Evolutionary conservation across 1,140 invertebrate species (phyloP).

Genomic region (Trichonephila clavata): DNA sequence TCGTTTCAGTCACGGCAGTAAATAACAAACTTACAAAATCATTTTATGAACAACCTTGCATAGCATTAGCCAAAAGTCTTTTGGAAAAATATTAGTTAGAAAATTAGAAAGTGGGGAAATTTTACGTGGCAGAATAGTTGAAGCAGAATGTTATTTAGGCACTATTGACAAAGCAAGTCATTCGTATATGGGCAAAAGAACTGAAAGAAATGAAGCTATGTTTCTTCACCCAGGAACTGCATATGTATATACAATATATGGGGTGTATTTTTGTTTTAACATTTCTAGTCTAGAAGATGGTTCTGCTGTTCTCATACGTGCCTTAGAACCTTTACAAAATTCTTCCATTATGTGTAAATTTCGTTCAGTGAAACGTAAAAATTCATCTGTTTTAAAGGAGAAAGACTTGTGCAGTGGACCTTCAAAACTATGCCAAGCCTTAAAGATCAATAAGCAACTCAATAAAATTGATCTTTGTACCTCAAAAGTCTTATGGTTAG

Average conservation of each 20-base stretch:
- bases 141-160: conserved; percentile 90
- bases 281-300: conserved; percentile 88
- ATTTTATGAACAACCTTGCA: conserved; percentile 75
- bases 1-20: not conserved
- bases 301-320: conserved; percentile 87
- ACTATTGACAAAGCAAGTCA: conserved; percentile 87
- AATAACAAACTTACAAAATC: not conserved
- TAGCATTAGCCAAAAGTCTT: conserved; percentile 83
- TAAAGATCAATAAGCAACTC: conserved; percentile 84
- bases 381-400: conserved; percentile 81
- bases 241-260: conserved; percentile 91
- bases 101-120: conserved; percentile 83
- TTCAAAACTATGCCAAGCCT: conserved; percentile 88
- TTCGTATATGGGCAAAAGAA: conserved; percentile 86
- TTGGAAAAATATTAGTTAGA: conserved; percentile 86
- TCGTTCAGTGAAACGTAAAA: conserved; percentile 79
- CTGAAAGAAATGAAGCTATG: conserved; percentile 88
- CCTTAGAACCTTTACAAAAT: conserved; percentile 87
- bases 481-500: conserved; percentile 85
- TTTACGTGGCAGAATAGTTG: conserved; percentile 87
- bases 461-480: conserved; percentile 84
- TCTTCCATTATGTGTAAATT: conserved; percentile 84
- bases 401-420: conserved; percentile 89
- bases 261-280: conserved; percentile 92
- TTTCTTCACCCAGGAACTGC: conserved; percentile 90